Percentiles rank a stretch among this genome's conserved stretches.
phyloP scores from a whole-genome alignment of 2,888 invertebrate genomes.

The Hypomecis punctinalis region DNA sequence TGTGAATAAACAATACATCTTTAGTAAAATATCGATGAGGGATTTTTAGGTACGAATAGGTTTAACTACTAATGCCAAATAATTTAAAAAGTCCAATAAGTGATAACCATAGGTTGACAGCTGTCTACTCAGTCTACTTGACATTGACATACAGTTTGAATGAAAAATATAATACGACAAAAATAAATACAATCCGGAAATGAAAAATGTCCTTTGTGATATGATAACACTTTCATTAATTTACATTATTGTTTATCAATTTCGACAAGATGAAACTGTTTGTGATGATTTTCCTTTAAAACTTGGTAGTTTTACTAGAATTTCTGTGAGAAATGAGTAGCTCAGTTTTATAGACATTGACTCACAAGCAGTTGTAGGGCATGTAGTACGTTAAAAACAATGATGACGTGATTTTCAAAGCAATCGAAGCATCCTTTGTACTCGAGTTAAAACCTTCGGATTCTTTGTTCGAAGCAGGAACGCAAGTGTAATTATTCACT shows the following conservation, averaged over 20 bases:
- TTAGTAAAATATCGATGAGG: no score
- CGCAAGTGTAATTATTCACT: constrained; percentile 22
- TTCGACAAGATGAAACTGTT: neutral
- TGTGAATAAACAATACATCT: no score
- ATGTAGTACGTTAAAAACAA: neutral
- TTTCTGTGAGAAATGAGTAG: neutral
- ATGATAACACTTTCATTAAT: neutral
- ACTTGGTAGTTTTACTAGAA: neutral
- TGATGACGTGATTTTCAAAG: constrained; percentile 29
- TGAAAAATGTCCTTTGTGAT: neutral
- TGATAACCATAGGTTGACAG: neutral
- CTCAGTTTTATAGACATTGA: neutral
- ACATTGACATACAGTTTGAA: constrained; percentile 13
- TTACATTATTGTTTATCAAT: constrained; percentile 13
- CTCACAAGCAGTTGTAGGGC: constrained; percentile 7
- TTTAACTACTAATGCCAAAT: neutral
- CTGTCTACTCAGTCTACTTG: neutral
- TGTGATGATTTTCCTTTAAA: neutral
- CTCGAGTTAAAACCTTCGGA: constrained; percentile 20
- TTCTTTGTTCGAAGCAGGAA: constrained; percentile 35
- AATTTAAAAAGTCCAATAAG: neutral
- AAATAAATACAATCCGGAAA: constrained; percentile 3
- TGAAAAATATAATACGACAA: constrained; percentile 15
- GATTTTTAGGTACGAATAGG: no score
- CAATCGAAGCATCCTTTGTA: constrained; percentile 9